These are phyloP conservation scores for Paradoxurus hermaphroditus DNA, from an alignment of 2,113 vertebrate species.

Conservation along the genomic window DNA sequence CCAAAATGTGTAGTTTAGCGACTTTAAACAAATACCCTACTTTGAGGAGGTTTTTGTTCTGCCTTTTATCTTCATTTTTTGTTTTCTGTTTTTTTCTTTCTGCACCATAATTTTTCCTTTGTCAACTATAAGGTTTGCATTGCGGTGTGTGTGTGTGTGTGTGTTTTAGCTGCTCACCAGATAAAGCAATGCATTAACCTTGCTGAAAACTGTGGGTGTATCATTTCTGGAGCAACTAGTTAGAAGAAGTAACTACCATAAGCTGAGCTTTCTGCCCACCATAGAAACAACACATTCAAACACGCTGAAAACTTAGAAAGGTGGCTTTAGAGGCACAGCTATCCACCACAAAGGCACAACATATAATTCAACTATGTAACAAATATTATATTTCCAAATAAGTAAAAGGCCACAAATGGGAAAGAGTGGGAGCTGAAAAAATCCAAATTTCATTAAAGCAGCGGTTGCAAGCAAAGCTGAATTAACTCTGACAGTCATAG, in stretches of 20 bases:
- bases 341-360: neutral
- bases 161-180: neutral
- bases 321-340: neutral
- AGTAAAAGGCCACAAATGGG: conserved; percentile 23
- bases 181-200: neutral
- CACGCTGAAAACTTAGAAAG: neutral
- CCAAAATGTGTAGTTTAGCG: neutral
- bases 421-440: conserved; percentile 18
- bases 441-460: conserved; percentile 48
- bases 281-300: neutral
- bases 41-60: neutral
- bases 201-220: neutral
- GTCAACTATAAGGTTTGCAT: neutral
- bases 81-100: neutral
- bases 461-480: conserved; percentile 24
- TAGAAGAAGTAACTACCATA: neutral
- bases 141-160: neutral
- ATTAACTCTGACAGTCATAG: conserved; percentile 48
- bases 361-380: neutral
- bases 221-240: neutral
- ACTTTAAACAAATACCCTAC: neutral
- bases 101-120: neutral
- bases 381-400: conserved; percentile 43
- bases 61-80: neutral
- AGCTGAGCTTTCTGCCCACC: neutral